Percentiles rank a stretch among this genome's conserved stretches.
These are phyloP conservation scores for Hirudo medicinalis DNA, from an alignment of 1,140 invertebrate species.

Conservation along the genomic window DNA sequence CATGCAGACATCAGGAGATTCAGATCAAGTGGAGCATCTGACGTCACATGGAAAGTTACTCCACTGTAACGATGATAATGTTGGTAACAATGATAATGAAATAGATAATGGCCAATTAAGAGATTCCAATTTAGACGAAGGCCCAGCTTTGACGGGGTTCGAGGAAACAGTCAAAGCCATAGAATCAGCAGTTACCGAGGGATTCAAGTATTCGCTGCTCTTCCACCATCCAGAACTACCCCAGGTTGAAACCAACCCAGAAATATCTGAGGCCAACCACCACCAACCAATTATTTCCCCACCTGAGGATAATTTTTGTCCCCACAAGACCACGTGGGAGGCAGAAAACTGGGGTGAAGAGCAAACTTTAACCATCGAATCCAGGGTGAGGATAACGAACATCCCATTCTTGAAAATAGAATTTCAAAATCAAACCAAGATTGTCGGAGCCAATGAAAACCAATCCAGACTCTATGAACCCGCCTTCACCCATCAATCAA, in stretches of 20 bases:
- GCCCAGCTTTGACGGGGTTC: conserved; percentile 12
- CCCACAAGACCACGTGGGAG: background rate
- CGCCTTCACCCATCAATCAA: background rate
- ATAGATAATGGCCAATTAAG: too few relatives aligned
- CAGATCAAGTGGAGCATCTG: too few relatives aligned
- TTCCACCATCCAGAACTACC: background rate
- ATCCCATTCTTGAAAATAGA: conserved; percentile 1
- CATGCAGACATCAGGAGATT: too few relatives aligned
- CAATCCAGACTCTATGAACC: background rate
- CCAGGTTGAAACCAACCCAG: too few relatives aligned
- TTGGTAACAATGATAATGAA: too few relatives aligned
- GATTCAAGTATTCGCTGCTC: background rate
- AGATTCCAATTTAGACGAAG: too few relatives aligned
- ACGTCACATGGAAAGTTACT: too few relatives aligned
- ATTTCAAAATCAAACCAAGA: background rate
- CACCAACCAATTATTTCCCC: background rate
- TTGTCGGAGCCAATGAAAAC: background rate
- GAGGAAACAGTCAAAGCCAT: conserved; percentile 13
- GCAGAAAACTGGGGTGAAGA: conserved; percentile 4
- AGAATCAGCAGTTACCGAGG: conserved; percentile 17
- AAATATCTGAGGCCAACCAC: too few relatives aligned
- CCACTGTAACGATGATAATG: too few relatives aligned
- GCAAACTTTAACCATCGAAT: background rate
- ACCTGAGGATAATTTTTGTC: background rate
- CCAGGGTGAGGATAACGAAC: conserved; percentile 3